phyloP scores from a whole-genome alignment of 2,888 invertebrate genomes.

The Leucophora obtusa region DNA sequence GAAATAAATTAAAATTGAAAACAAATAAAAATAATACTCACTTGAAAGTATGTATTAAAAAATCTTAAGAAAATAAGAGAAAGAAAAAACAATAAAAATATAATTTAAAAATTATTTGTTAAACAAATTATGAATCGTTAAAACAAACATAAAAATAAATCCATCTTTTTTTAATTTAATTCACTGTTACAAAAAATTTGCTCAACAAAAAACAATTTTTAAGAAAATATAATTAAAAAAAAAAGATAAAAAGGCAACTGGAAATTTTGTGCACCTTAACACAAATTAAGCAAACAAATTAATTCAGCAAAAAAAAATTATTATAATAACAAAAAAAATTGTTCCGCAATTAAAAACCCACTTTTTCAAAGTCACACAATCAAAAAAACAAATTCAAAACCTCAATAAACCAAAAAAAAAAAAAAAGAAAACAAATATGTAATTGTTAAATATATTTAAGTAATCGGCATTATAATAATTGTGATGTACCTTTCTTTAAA shows the following conservation, averaged over 20 bases:
- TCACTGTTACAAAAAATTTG: constrained; percentile 37
- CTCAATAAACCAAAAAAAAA: constrained; percentile 12
- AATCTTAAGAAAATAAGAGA: background rate
- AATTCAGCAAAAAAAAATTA: constrained; percentile 10
- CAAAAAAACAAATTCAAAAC: constrained; percentile 20
- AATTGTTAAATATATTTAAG: constrained; percentile 42
- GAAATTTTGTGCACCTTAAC: constrained; percentile 40
- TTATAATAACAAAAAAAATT: constrained; percentile 7
- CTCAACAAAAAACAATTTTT: constrained; percentile 22
- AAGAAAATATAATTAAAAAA: constrained; percentile 13
- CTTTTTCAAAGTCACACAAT: constrained; percentile 15
- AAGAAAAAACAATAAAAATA: background rate
- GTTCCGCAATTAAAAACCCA: background rate
- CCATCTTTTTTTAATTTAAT: background rate
- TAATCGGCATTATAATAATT: constrained; percentile 36
- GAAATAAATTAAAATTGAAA: constrained; percentile 33
- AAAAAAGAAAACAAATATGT: constrained; percentile 20
- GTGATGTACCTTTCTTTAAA: constrained; percentile 36
- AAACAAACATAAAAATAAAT: constrained; percentile 1
- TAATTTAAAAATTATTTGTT: constrained; percentile 29
- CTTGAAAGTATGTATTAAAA: background rate
- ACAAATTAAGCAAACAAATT: constrained; percentile 31
- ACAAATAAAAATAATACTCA: constrained; percentile 45
- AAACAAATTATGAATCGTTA: background rate
- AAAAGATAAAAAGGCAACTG: background rate